Base-by-base conservation (phyloP, 2,797 vertebrate species). In the Pangasius krempfi region DNA sequence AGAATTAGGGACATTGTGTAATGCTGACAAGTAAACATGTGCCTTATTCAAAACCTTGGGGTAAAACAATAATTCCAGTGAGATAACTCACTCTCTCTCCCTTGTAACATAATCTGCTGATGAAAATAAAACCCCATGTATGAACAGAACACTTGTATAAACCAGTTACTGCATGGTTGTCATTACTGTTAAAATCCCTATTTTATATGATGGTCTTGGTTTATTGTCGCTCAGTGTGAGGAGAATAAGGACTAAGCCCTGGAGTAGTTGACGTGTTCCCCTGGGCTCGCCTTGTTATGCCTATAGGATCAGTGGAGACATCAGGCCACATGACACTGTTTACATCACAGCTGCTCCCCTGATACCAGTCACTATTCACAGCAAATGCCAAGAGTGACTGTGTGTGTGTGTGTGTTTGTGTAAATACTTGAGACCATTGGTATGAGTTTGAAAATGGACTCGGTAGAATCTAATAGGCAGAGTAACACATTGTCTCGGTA, bases 331-430 rank as follows among this genome's bases (percentile, higher is more conserved):
- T 89, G 88, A 87, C 88, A 89, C 86, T 89, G 85, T 89, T 89
- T 89, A 87, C 88, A 89, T 89, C 88, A 87, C 80, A 87, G 88
- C 85, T 89, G 88, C 86, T 87, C 88, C 86, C 88, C 62, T 87
- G 88, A 89, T 44, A 84, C 60, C 52, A 84, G 70, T 18, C 70
- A 87, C 85, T 89, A 89, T 89, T 89, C 85, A 87, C 70, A 89
- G 88, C 85, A 89, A 89, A 89, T 87, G 72, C 88, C 88, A 84
- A 58, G 85, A 87, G 33, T 88, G 87, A 85, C 25, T 84, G 27
- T 30, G 78, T 70, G 16, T 50, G 20, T 44, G 30, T 64, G 80
- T 87, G 78, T 68, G 72, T 84, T 47, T 79, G 56, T 68, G 75
- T 64, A 54, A 54, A 20, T 81, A 27, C 25, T 22, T 81, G 30